Conservation (phyloP, 2,888 invertebrate genomes). For the Girardia tigrina region DNA sequence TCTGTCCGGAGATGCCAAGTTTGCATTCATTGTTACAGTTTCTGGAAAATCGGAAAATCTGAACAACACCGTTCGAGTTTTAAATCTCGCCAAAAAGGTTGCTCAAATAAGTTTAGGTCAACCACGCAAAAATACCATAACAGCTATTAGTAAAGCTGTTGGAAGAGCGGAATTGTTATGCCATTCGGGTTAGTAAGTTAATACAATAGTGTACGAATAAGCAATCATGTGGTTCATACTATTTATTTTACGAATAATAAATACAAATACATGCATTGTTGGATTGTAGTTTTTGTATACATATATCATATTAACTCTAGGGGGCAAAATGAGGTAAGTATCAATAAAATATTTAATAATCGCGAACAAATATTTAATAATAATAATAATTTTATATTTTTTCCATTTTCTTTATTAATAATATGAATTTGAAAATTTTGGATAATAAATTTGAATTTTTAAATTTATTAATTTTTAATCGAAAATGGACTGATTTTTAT, state of each 20-base stretch:
- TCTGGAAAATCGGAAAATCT: slow-evolving; percentile 23
- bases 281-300: too few relatives aligned
- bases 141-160: not conserved
- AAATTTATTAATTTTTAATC: too few relatives aligned
- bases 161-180: not conserved
- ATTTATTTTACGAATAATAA: not conserved
- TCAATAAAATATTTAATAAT: too few relatives aligned
- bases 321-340: too few relatives aligned
- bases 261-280: not conserved
- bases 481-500: too few relatives aligned
- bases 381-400: too few relatives aligned
- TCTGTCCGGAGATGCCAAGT: slow-evolving; percentile 30
- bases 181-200: not conserved
- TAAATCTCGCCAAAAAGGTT: slow-evolving; percentile 25
- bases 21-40: slow-evolving; percentile 28
- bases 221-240: slow-evolving; percentile 13
- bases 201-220: not conserved
- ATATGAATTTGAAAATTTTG: too few relatives aligned
- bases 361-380: too few relatives aligned
- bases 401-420: too few relatives aligned
- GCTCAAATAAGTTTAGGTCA: slow-evolving; percentile 20
- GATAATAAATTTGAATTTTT: too few relatives aligned
- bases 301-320: too few relatives aligned
- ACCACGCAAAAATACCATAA: not conserved
- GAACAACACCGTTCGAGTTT: slow-evolving; percentile 10